Evolutionary conservation across 2,797 vertebrate species (phyloP), one percentile per base, ranked within the genome.

Genomic region (Etheostoma nigrum): DNA sequence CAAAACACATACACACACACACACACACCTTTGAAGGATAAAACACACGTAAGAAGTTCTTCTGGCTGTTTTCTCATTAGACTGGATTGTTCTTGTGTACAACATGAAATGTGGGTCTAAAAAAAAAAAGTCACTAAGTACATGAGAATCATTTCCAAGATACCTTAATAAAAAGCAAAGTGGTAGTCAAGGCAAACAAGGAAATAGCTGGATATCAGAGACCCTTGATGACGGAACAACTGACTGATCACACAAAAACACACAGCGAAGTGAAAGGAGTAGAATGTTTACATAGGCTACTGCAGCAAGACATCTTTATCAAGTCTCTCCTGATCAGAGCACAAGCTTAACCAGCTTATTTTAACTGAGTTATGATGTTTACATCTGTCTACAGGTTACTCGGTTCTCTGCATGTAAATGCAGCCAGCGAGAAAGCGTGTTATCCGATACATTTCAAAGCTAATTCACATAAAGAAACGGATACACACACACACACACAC

Each of bases 361-460:
- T 49, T 81, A 79, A 82, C 52, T 51, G 2, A 54, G 59, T 86
- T 82, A 77, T 4, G 3, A 49, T 72, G 76, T 67, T 83, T 54
- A 25, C 54, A 44, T 67, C 51, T 47, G 68, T 69, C 72, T 72
- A 19, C 23, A 27, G 23, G 48, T 72, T 54, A 58, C 53, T 18
- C 69, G n/a, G 72, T 73, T 80, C 52, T 60, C 58, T 51, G 45
- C 25, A 13, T 33, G 40, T 64, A 40, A 71, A 57, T 1, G n/a
- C 15, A 4, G 21, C 42, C 58, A 10, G 54, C 14, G 60, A 2
- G 21, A 79, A 70, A 1, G 70, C 1, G 16, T 21, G 62, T 40
- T 45, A 52, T 66, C 64, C 55, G 58, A 45, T 21, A 49, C 42
- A 18, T 69, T 23, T 52, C 1, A 67, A 83, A 81, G 74, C 55